phyloP scores from a whole-genome alignment of 2,113 vertebrate genomes.

The Petromus typicus region DNA sequence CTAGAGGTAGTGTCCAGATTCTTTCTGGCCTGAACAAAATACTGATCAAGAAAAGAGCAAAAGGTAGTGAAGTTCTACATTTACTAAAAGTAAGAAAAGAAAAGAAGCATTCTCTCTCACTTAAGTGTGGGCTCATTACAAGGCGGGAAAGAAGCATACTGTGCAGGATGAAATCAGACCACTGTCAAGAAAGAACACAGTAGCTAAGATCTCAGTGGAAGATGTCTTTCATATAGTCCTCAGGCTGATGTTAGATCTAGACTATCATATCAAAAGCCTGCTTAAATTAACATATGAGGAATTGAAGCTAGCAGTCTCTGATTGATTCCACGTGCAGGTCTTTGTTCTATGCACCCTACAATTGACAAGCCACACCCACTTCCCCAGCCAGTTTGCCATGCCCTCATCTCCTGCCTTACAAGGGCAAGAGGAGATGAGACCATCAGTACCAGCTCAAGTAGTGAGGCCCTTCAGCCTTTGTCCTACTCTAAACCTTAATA shows the following conservation, averaged over 20 bases:
- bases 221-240: neutral
- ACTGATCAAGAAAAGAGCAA: neutral
- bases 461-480: neutral
- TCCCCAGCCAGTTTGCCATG: neutral
- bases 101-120: neutral
- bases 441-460: neutral
- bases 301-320: neutral
- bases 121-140: neutral
- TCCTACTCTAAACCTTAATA: too few species aligned
- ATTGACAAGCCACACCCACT: neutral
- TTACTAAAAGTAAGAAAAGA: neutral
- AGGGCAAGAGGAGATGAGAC: neutral
- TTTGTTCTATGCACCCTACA: neutral
- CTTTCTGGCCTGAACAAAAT: neutral
- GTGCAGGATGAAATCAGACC: neutral
- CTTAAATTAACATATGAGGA: neutral
- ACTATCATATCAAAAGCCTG: neutral
- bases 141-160: neutral
- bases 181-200: neutral
- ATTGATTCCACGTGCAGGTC: neutral
- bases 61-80: neutral
- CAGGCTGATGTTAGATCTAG: neutral
- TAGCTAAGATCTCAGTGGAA: neutral
- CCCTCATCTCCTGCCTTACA: neutral
- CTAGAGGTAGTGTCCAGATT: neutral